Base-by-base conservation (phyloP, 2,797 vertebrate genomes). In the Coregonus ussuriensis region DNA sequence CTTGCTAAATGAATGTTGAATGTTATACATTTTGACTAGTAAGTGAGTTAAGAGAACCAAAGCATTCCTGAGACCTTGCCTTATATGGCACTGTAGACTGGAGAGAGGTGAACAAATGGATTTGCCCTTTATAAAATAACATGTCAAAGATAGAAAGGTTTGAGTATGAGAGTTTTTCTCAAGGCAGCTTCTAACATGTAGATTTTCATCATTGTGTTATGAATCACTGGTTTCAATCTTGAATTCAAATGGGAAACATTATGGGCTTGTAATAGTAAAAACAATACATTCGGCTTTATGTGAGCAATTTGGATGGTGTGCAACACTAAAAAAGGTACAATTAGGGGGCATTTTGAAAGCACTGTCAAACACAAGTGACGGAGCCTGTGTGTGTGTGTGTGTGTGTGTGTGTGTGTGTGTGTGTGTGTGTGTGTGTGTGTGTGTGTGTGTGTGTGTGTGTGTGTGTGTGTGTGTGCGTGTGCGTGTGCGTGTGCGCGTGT, bases 1-100 rank as follows among this genome's bases (percentile, higher is more conserved):
- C 68, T 67, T 21, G 54, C 65, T 63, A 7, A 68, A 81, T 79
- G 80, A 80, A 56, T 6, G 18, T 67, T 75, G 15, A 71, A 63
- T 76, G 78, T 83, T 80, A 85, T 82, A 88, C 83, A 86, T 85
- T 84, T 77, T 74, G 59, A 71, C 77, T 83, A 82, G 75, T 79
- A 85, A 87, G 86, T 18, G 81, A 89, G 81, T 83, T 54, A 76
- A 76, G 72, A 78, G 75, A 80, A 72, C 62, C n/a, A 33, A 84
- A 86, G 69, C 84, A 76, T 89, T 89, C 79, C 77, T 85, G 74
- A 76, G 81, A 70, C 73, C 82, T 85, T 89, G 84, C 79, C 91
- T 92, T 92, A 91, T 92, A 93, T 88, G 93, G 93, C 62, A 47
- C 77, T 84, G 81, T 71, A 25, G 76, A 86, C 86, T 79, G 81